Base-by-base conservation (phyloP, 2,113 vertebrate species). In the Dicrurus megarhynchus region DNA sequence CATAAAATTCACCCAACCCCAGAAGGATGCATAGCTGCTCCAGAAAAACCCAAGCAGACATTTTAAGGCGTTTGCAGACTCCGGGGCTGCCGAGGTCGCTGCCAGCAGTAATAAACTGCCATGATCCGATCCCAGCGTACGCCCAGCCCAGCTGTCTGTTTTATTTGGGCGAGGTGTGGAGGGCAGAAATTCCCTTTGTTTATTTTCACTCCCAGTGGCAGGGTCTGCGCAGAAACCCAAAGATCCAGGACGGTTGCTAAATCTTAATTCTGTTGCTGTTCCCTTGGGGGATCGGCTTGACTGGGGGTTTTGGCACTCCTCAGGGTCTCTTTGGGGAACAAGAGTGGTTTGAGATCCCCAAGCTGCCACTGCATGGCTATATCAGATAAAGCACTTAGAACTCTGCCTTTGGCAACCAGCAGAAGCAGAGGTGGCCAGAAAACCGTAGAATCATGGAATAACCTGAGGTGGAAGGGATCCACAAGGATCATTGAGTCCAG, bases 1-100 rank as follows among this genome's bases (percentile, higher is more conserved):
- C 93, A 73, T 87, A 70, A 79, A 87, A 94, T 67, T 91, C 89
- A 97, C 90, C 87, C 89, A 87, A 71, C 39, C 76, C 96, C 88
- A 92, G 33, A 80, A 91, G 85, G 86, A 57, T 3, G 37, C 56
- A 28, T 17, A 53, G 44, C 83, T 50, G 60, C 76, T 94, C 67
- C 73, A 89, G 82, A 90, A 96, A 96, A 92, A 50, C 68, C 87
- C 63, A 41, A 73, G 77, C 32, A 77, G 52, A 77, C 84, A 94
- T 91, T 90, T 94, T 50, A 81, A 93, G 57, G 83, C 6, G 7
- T 79, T 88, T 17, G 16, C 69, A 71, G 84, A 16, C 91, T 78
- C 69, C 3, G 1, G 91, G 85, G 71, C 68, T 70, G 78, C 79
- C 3, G 59, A 61, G 69, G 76, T 59, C 89, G 59, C 55, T 95